Evolutionary conservation across 1,140 invertebrate genomes (phyloP).

Genomic region (Laupala kohalensis): DNA sequence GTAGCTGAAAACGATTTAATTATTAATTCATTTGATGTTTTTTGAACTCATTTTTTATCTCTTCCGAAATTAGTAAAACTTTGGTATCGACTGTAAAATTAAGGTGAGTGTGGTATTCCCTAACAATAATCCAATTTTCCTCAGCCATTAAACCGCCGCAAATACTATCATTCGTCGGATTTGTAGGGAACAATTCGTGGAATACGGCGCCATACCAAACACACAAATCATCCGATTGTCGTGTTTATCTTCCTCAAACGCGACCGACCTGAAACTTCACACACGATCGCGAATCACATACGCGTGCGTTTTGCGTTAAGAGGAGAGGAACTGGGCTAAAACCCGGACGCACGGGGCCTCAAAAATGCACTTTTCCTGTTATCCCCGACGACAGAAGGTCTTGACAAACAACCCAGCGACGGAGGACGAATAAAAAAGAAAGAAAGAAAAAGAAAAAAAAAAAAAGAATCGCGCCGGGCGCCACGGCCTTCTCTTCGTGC

Average conservation of each 20-base stretch:
- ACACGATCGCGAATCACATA: neutral
- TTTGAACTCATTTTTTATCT: no score
- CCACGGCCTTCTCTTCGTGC: neutral
- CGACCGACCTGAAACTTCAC: neutral
- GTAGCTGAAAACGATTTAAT: no score
- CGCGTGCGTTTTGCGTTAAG: no score
- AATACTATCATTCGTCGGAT: neutral
- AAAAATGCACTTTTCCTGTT: neutral
- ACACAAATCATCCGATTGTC: neutral
- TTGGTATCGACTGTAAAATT: no score
- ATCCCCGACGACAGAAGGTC: neutral
- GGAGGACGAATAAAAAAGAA: neutral
- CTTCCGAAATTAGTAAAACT: no score
- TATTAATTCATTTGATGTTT: no score
- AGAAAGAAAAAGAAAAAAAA: no score
- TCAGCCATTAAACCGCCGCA: no score
- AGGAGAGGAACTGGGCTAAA: neutral
- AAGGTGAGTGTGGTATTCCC: no score
- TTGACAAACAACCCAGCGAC: neutral
- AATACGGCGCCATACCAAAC: neutral
- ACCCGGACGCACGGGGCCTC: neutral
- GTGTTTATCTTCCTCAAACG: neutral
- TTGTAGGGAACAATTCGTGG: neutral
- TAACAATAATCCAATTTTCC: no score
- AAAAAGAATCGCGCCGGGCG: no score